Percentiles rank a stretch among this genome's conserved stretches.
These are phyloP conservation scores for Cephus cinctus DNA, from an alignment of 1,140 invertebrate species.

Conservation along the genomic window DNA sequence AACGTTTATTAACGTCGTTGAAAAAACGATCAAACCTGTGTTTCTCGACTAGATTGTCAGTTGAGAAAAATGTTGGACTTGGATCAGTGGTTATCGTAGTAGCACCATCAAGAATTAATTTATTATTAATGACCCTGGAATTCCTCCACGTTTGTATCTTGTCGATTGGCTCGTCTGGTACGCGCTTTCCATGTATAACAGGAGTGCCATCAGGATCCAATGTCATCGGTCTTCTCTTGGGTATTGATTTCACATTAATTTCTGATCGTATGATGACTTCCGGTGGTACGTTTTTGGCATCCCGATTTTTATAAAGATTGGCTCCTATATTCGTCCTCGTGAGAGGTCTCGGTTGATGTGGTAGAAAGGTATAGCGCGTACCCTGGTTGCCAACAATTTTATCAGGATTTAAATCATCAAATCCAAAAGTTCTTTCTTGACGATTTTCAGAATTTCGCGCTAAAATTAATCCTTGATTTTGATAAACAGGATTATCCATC, in stretches of 20 bases:
- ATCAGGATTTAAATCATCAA: conserved; percentile 10
- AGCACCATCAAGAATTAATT: conserved; percentile 60
- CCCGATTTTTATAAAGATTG: conserved; percentile 44
- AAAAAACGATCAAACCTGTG: conserved; percentile 43
- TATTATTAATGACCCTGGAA: conserved; percentile 80
- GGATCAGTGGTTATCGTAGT: background rate
- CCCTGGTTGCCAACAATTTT: conserved; percentile 5
- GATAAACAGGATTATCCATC: background rate
- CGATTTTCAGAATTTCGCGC: conserved; percentile 26
- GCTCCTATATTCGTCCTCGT: conserved; percentile 49
- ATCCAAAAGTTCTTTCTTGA: conserved; percentile 21
- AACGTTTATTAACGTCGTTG: conserved; percentile 40
- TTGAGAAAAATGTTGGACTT: conserved; percentile 7
- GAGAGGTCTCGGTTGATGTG: conserved; percentile 31
- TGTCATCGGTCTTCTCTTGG: conserved; percentile 34
- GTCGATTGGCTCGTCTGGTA: conserved; percentile 80
- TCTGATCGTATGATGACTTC: conserved; percentile 67
- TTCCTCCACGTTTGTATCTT: conserved; percentile 79
- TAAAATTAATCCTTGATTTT: conserved; percentile 18
- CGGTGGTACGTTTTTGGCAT: conserved; percentile 58
- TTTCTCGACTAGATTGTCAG: conserved; percentile 20
- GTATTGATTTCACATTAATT: conserved; percentile 41
- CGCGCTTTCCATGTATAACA: conserved; percentile 75
- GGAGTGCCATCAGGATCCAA: conserved; percentile 72
- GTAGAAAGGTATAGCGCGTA: conserved; percentile 28